phyloP scores from a whole-genome alignment of 2,113 vertebrate genomes.

The Pelodiscus sinensis region DNA sequence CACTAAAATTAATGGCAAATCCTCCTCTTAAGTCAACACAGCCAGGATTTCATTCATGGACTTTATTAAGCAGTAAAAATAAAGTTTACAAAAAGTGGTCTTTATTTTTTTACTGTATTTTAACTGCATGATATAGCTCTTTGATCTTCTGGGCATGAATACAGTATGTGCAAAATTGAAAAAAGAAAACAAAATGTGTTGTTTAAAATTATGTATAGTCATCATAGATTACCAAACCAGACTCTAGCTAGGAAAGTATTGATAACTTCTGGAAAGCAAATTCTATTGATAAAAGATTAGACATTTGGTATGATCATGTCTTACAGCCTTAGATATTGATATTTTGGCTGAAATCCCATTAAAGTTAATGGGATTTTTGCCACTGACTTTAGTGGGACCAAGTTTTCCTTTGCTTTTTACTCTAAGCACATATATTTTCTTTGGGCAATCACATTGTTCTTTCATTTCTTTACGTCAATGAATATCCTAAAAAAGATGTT shows the following conservation, averaged over 20 bases:
- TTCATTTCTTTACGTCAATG: neutral
- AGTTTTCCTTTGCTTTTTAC: conserved; percentile 7
- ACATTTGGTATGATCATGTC: conserved; percentile 16
- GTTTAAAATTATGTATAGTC: conserved; percentile 33
- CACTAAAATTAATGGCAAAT: conserved; percentile 6
- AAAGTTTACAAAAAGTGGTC: conserved; percentile 7
- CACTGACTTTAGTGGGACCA: conserved; percentile 12
- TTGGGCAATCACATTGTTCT: neutral
- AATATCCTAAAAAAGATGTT: neutral
- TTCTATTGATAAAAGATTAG: conserved; percentile 34
- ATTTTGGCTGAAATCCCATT: conserved; percentile 58
- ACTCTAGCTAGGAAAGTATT: conserved; percentile 52
- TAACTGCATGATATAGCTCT: conserved; percentile 11
- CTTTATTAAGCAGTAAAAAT: conserved; percentile 47
- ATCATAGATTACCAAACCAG: conserved; percentile 31
- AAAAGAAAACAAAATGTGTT: conserved; percentile 25
- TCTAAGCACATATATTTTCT: neutral
- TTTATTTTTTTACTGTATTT: conserved; percentile 40
- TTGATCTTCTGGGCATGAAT: neutral
- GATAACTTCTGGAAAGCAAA: conserved; percentile 54
- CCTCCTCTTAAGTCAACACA: neutral
- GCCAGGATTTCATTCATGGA: conserved; percentile 35
- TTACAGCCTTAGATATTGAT: neutral
- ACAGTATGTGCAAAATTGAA: neutral
- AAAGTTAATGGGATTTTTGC: conserved; percentile 29